These are phyloP conservation scores for Capitella teleta DNA, from an alignment of 1,140 invertebrate genomes.

Conservation along the genomic window DNA sequence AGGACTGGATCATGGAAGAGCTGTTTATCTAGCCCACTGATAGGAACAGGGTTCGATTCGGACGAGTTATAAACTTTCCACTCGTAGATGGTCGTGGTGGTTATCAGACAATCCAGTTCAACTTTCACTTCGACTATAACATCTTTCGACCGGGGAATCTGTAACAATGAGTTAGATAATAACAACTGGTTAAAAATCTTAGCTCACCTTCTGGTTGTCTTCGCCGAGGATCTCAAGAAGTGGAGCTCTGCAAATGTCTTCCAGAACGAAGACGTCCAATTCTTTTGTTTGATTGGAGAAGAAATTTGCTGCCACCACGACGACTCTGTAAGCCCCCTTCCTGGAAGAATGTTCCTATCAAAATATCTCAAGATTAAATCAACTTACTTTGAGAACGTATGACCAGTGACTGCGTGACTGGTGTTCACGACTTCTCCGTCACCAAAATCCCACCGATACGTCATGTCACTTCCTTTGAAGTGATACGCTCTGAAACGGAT, in stretches of 20 bases:
- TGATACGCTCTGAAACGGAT: constrained; percentile 14
- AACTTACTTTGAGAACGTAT: constrained; percentile 15
- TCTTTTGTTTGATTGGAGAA: no score
- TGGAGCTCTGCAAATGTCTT: no score
- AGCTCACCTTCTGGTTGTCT: no score
- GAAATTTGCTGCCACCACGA: no score
- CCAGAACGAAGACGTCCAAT: no score
- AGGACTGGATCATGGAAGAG: constrained; percentile 11
- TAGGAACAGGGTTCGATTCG: neutral
- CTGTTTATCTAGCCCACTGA: neutral
- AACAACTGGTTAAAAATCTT: no score
- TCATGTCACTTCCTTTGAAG: constrained; percentile 16
- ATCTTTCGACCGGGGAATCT: constrained; percentile 8
- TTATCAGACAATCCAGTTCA: constrained; percentile 6
- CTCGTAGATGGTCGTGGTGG: constrained; percentile 1
- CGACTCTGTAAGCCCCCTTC: neutral
- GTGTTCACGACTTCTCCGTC: constrained; percentile 8
- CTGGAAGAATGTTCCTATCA: neutral
- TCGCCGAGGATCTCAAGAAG: no score
- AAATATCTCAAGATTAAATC: neutral
- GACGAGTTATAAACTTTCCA: constrained; percentile 2
- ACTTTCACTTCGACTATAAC: constrained; percentile 10
- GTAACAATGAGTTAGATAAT: neutral
- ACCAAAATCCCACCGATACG: constrained; percentile 22
- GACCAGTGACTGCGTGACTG: constrained; percentile 1